These are phyloP conservation scores for Meloidogyne exigua DNA, from an alignment of 1,140 invertebrate genomes.

Conservation along the genomic window DNA sequence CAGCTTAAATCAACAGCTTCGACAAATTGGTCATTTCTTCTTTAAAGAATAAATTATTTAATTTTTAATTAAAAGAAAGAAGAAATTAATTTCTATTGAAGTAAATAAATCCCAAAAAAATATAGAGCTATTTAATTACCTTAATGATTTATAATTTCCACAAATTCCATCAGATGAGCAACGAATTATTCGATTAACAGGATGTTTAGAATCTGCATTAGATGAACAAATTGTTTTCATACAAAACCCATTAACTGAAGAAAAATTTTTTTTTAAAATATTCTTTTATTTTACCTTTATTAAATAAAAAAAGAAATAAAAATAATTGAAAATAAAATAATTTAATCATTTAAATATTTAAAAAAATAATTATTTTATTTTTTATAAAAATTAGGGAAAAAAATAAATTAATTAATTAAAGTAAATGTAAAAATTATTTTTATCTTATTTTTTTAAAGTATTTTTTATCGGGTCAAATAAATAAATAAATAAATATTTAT, in stretches of 20 bases:
- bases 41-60: constrained; percentile 37
- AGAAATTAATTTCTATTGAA: not conserved
- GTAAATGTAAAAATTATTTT: no score
- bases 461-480: no score
- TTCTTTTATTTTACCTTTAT: not conserved
- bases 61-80: not conserved
- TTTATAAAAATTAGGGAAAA: no score
- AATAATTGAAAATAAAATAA: not conserved
- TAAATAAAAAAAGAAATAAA: not conserved
- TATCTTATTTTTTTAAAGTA: no score
- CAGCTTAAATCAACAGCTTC: constrained; percentile 57
- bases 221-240: constrained; percentile 20
- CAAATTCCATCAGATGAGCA: constrained; percentile 20
- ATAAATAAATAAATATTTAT: no score
- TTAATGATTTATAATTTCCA: constrained; percentile 29
- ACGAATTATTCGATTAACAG: constrained; percentile 19
- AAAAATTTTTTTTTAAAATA: not conserved
- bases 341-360: not conserved
- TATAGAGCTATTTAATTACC: not conserved
- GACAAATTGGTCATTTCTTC: constrained; percentile 50
- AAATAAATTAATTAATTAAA: no score
- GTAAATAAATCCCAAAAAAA: no score
- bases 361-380: not conserved
- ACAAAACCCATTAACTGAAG: constrained; percentile 2
- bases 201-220: not conserved